A percentile compares a stretch with the other conserved stretches of the same genome.
Evolutionary conservation across 1,140 invertebrate genomes (phyloP).

Genomic region (Drosophila teissieri): DNA sequence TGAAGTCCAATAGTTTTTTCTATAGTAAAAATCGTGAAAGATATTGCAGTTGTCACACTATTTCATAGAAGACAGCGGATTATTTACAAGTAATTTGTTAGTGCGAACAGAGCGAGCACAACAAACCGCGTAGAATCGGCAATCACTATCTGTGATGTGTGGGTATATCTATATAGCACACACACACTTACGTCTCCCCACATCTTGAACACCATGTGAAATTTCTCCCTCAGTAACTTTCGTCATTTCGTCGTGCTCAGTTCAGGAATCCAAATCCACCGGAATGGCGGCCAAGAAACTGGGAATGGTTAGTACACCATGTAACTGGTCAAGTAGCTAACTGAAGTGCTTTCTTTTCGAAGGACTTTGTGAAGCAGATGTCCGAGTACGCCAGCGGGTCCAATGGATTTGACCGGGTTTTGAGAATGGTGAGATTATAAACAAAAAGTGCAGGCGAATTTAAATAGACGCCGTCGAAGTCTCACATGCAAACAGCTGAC

Average conservation of each 20-base stretch:
- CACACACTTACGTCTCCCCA: constrained; percentile 40
- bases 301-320: constrained; percentile 31
- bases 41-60: background rate
- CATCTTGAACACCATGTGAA: constrained; percentile 24
- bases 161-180: constrained; percentile 1
- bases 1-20: too few species aligned
- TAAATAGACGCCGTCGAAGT: constrained; percentile 11
- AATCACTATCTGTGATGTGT: background rate
- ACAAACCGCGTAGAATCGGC: constrained; percentile 43
- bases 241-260: constrained; percentile 44
- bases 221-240: constrained; percentile 14
- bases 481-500: constrained; percentile 52
- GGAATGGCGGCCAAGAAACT: constrained; percentile 82
- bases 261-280: constrained; percentile 7
- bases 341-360: background rate
- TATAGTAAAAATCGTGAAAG: too few species aligned
- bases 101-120: constrained; percentile 55
- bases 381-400: constrained; percentile 63
- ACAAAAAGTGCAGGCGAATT: background rate
- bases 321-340: background rate
- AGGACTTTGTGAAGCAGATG: constrained; percentile 78
- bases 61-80: background rate
- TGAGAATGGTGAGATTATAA: constrained; percentile 85
- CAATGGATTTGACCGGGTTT: constrained; percentile 84
- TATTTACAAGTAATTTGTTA: constrained; percentile 1